These are phyloP conservation scores for Nipponia nippon DNA, from an alignment of 2,113 vertebrate species.

Conservation along the genomic window DNA sequence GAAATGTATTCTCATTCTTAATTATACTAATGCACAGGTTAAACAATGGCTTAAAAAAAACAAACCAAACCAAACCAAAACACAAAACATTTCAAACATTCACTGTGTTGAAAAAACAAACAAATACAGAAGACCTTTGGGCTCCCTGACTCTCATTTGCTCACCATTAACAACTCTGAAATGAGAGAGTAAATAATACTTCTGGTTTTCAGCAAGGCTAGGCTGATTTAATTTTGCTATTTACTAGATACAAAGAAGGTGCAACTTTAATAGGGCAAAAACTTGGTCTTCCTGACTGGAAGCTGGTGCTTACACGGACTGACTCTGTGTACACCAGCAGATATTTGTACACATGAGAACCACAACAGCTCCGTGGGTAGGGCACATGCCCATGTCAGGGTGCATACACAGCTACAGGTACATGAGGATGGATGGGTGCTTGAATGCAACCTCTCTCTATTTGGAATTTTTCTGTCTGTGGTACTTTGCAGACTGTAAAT, in stretches of 20 bases:
- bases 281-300: neutral
- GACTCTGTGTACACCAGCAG: neutral
- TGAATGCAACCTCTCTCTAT: neutral
- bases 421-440: neutral
- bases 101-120: neutral
- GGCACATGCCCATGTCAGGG: accelerated
- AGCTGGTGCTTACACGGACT: neutral
- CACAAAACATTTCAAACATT: neutral
- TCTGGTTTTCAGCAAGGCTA: neutral
- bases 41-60: neutral
- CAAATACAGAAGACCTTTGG: neutral
- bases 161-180: neutral
- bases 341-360: neutral
- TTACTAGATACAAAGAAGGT: neutral
- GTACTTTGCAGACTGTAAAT: neutral
- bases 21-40: neutral
- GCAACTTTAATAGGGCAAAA: neutral
- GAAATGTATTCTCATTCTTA: neutral
- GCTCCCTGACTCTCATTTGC: neutral
- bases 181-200: neutral
- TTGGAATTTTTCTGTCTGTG: neutral
- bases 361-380: neutral
- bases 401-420: neutral
- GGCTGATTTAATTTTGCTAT: neutral
- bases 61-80: neutral